Evolutionary conservation across 2,113 vertebrate species (phyloP).

Genomic region (Corythoichthys haematopterus): DNA sequence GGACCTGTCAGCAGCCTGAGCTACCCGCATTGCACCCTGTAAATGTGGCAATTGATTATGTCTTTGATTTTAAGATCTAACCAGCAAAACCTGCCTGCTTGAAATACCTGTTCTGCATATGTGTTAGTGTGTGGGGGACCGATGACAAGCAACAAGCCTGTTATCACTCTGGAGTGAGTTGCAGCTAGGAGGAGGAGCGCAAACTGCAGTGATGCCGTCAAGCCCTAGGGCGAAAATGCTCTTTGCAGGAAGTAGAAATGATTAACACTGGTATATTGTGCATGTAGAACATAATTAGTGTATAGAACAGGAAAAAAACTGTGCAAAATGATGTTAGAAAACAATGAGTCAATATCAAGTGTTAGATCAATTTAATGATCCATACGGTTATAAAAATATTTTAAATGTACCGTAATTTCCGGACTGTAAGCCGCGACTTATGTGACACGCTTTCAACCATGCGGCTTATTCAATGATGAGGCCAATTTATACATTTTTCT

Average conservation of each 20-base stretch:
- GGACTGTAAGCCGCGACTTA: too few species aligned
- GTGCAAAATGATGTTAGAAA: slow-evolving; percentile 11
- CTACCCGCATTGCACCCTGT: slow-evolving; percentile 6
- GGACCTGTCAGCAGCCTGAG: slow-evolving; percentile 1
- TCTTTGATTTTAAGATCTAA: slow-evolving; percentile 24
- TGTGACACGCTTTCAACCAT: too few species aligned
- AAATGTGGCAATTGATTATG: slow-evolving; percentile 25
- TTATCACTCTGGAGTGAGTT: slow-evolving; percentile 44
- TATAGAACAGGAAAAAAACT: slow-evolving; percentile 22
- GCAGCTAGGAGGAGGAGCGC: slow-evolving; percentile 21
- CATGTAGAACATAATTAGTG: slow-evolving; percentile 9
- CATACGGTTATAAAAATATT: too few species aligned
- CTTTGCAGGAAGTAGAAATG: slow-evolving; percentile 29
- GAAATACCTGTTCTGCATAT: background rate
- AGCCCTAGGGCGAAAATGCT: slow-evolving; percentile 27
- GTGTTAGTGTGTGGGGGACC: background rate
- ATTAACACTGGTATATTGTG: background rate
- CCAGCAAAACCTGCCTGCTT: background rate
- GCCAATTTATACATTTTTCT: too few species aligned
- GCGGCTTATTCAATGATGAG: too few species aligned
- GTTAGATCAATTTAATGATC: too few species aligned
- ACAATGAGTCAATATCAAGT: background rate
- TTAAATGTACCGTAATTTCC: too few species aligned
- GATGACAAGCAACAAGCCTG: slow-evolving; percentile 15
- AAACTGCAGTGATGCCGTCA: slow-evolving; percentile 33